Evolutionary conservation across 64 coral and sea anemone genomes (phyloP).

Genomic region (Actinia equina): DNA sequence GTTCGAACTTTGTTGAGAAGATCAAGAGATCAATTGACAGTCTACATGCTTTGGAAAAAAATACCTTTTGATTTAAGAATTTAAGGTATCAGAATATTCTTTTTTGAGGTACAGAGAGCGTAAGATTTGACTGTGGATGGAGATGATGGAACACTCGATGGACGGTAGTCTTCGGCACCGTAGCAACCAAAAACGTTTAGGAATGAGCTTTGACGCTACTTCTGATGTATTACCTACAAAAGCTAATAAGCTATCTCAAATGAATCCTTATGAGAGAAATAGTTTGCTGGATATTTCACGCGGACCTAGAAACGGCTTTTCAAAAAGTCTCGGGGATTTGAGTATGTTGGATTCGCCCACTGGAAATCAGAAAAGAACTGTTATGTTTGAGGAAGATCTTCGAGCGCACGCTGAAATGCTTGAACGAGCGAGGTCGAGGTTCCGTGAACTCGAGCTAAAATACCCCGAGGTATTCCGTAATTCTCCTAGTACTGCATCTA

Average conservation of each 20-base stretch:
- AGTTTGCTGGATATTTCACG: constrained; percentile 7
- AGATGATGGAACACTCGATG: background rate
- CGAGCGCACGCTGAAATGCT: constrained; percentile 63
- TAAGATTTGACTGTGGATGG: background rate
- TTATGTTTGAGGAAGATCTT: constrained; percentile 85
- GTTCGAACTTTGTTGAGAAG: background rate
- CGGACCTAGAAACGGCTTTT: constrained; percentile 67
- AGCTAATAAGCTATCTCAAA: constrained; percentile 10
- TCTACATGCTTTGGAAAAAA: background rate
- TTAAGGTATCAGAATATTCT: background rate
- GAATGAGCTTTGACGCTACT: background rate
- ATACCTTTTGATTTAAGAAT: too few species aligned
- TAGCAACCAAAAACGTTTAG: background rate
- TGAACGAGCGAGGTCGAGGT: constrained; percentile 66
- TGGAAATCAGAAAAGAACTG: constrained; percentile 38
- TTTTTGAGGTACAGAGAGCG: too few species aligned
- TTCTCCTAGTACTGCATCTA: constrained; percentile 60
- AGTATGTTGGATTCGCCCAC: constrained; percentile 11
- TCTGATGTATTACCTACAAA: background rate
- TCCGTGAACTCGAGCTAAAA: constrained; percentile 81
- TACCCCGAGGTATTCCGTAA: constrained; percentile 89
- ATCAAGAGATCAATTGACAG: background rate
- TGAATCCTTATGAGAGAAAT: constrained; percentile 1
- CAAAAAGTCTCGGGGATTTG: constrained; percentile 80
- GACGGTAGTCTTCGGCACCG: background rate